Evolutionary conservation across 2,797 vertebrate species (phyloP), one percentile per base, ranked within the genome.

Genomic region (Coreius guichenoti): DNA sequence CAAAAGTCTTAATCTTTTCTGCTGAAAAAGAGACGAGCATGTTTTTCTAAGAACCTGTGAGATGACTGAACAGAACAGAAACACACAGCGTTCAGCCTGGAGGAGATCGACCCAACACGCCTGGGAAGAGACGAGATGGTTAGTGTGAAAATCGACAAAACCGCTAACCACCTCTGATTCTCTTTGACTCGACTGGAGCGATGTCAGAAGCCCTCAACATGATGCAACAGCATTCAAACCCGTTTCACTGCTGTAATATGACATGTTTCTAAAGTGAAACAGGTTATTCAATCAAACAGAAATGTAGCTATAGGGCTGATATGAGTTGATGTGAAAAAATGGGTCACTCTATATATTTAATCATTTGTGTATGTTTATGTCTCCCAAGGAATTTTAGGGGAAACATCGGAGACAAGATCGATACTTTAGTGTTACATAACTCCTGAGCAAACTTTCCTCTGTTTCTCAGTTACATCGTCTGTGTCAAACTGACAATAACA

Each of bases 41-140:
- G 61, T 63, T 29, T 29, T 63, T 26, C 13, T 3, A 3, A 26
- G 61, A 63, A 23, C 4, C 23, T 31, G 49, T 70, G 17, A 73
- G 51, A 63, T 49, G 76, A 63, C 23, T 86, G 69, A 86, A 11
- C 13, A 61, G 54, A 51, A 36, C n/a, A 73, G 67, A 73, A 61
- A 2, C 36, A 19, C 43, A 23, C 54, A 19, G 43, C 7, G 21
- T 29, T 67, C 21, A n/a, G 82, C 33, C 63, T 78, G 82, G 23
- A 84, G 74, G 61, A 76, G 17, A 29, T 75, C 47, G 16, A 36
- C 56, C 56, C 29, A 63, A 72, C 73, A 58, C 29, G 47, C 33
- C 45, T 31, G 21, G 13, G 75, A 63, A 74, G 16, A 79, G 51
- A 61, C 13, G 17, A 31, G 78, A 45, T n/a, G n/a, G 72, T 80